Evolutionary conservation across 1,140 invertebrate genomes (phyloP), one percentile per base, ranked within the genome.

Genomic region (Drosophila chauvacae): DNA sequence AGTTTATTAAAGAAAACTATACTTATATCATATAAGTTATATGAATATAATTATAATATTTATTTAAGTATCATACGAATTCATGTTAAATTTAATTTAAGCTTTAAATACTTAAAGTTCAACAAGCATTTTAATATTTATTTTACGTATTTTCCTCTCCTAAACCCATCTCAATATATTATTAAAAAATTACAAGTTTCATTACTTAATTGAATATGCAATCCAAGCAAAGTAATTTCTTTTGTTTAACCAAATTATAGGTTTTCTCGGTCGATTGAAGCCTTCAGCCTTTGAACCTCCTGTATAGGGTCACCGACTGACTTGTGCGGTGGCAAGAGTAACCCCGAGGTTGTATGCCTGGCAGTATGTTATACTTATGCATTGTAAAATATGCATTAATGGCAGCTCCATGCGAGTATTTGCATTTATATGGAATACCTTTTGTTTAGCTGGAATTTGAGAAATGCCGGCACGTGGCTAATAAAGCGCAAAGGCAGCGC

Each of bases 361-460:
- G 14, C 35, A 39, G 48, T 42, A 48, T 51, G 57, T 37, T 65
- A 30, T 35, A 61, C 33, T 58, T 68, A 79, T 82, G 84, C 79
- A 73, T 61, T 44, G 51, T 56, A 77, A 84, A 88, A 80, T 74
- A 88, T 84, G 76, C 81, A 87, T 80, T 79, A 73, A 83, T 84
- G 63, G 60, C 45, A 60, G 66, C 66, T 68, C 39, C 66, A 18
- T 56, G 39, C 63, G 42, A 66, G 76, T 77, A 62, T 87, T 87
- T 84, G 84, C 83, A 87, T 87, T 88, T 88, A 88, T 73, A 88
- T 87, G 80, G 57, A 80, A 77, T 84, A 65, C 56, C 66, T 64
- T 64, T 65, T 72, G 45, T 61, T 63, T 50, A 57, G 55, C 35
- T 48, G 47, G 53, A 62, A 65, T 63, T 77, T 26, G 51, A 42